These are phyloP conservation scores for Sceloporus undulatus DNA, from an alignment of 2,113 vertebrate species.

Conservation along the genomic window DNA sequence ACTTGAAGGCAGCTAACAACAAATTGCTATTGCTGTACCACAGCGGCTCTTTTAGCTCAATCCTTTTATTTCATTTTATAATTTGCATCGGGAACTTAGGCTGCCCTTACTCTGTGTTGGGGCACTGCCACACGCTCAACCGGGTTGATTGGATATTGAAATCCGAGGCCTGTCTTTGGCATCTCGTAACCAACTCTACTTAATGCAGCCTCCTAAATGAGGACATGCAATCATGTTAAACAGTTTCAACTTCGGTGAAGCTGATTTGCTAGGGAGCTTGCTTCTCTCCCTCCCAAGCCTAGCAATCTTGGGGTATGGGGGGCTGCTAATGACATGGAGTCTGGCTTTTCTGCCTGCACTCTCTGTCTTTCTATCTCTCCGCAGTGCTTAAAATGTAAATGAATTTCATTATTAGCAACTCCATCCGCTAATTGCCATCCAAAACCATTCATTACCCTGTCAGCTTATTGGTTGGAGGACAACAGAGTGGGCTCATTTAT, in stretches of 20 bases:
- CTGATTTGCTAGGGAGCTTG: neutral
- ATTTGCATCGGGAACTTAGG: neutral
- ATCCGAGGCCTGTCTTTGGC: constrained; percentile 27
- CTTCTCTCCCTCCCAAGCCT: constrained; percentile 22
- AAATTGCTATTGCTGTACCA: too few species aligned
- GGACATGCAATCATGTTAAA: neutral
- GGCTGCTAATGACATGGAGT: constrained; percentile 30
- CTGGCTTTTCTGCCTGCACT: constrained; percentile 39
- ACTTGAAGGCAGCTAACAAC: too few species aligned
- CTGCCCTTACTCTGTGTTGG: neutral
- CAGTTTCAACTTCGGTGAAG: constrained; percentile 3
- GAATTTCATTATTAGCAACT: constrained; percentile 77
- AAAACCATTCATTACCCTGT: constrained; percentile 81
- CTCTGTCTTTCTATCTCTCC: constrained; percentile 40
- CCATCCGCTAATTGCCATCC: constrained; percentile 78
- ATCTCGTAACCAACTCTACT: constrained; percentile 48
- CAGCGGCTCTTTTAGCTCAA: too few species aligned
- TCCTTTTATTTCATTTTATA: neutral
- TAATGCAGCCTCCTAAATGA: constrained; percentile 42
- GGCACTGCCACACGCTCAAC: neutral
- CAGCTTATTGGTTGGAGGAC: constrained; percentile 72
- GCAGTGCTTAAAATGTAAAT: constrained; percentile 83
- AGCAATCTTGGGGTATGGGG: neutral
- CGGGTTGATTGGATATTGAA: constrained; percentile 25
- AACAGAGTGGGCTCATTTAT: constrained; percentile 59